Conservation (phyloP, 2,113 vertebrate species). For the Phodopus roborovskii region DNA sequence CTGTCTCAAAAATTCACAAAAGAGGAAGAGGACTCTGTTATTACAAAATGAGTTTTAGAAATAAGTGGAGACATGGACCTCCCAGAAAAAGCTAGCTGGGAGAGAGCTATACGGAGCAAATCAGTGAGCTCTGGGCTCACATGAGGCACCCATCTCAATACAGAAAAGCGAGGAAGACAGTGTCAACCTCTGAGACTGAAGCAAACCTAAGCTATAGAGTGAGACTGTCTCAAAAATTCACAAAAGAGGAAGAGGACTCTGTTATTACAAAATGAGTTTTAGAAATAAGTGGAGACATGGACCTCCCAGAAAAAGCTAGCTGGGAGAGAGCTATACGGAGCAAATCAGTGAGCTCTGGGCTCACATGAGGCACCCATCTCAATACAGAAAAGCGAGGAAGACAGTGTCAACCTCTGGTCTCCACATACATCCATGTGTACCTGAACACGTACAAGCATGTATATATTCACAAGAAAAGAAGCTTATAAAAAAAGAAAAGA, state of each 20-base stretch:
- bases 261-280: background rate
- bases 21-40: background rate
- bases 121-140: background rate
- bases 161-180: background rate
- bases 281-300: background rate
- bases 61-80: background rate
- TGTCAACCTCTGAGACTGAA: too few relatives aligned
- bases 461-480: background rate
- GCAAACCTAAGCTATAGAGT: background rate
- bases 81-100: background rate
- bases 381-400: background rate
- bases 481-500: background rate
- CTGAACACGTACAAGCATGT: background rate
- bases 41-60: slow-evolving; percentile 3
- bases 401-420: background rate
- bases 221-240: background rate
- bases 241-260: background rate
- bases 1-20: background rate
- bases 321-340: background rate
- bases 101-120: background rate
- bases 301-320: background rate
- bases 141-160: background rate
- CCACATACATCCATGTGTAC: background rate
- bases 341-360: background rate
- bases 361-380: background rate